These are phyloP conservation scores for Pleuronectes platessa DNA, from an alignment of 2,113 vertebrate genomes.

Conservation along the genomic window DNA sequence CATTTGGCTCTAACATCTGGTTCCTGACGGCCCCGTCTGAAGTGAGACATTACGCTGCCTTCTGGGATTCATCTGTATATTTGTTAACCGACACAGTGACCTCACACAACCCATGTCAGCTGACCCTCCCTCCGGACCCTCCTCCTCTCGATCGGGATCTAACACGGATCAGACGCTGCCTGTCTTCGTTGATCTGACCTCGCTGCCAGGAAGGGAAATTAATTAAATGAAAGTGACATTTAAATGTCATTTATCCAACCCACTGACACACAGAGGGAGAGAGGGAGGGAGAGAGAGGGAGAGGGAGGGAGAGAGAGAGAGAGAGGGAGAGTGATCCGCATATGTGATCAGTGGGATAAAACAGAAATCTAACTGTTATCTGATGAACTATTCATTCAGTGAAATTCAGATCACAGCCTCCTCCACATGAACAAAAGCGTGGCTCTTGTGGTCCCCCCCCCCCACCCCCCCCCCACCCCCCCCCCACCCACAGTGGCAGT, in stretches of 20 bases:
- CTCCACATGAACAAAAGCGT: neutral
- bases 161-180: neutral
- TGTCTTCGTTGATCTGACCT: neutral
- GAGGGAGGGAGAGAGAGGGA: neutral
- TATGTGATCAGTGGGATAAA: neutral
- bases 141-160: neutral
- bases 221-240: slow-evolving; percentile 1
- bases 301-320: neutral
- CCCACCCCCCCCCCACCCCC: neutral
- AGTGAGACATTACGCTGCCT: no score
- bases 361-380: neutral
- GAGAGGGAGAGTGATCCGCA: neutral
- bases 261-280: neutral
- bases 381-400: no score
- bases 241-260: neutral
- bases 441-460: neutral
- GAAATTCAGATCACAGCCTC: no score
- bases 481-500: neutral
- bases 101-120: neutral
- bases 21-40: no score
- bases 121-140: neutral
- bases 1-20: neutral
- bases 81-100: no score
- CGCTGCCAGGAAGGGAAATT: neutral
- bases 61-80: no score